A percentile compares a stretch with the other conserved stretches of the same genome.
phyloP scores from a whole-genome alignment of 2,888 invertebrate species.

The Pandemis cinnamomeana region DNA sequence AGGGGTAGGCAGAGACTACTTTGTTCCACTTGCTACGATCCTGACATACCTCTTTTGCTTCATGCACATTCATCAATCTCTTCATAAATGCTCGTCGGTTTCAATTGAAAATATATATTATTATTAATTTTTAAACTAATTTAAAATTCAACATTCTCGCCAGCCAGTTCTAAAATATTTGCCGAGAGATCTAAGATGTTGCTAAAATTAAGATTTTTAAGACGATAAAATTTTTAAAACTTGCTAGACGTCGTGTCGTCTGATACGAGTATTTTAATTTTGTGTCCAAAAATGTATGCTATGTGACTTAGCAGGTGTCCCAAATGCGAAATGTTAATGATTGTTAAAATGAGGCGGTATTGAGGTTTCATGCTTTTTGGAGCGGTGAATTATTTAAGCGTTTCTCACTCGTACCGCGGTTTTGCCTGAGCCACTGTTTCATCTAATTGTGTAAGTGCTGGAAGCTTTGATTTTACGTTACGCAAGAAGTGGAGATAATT shows the following conservation, averaged over 20 bases:
- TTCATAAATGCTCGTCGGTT: too few species aligned
- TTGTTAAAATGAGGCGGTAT: constrained; percentile 2
- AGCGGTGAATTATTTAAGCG: constrained; percentile 14
- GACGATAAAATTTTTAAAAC: background rate
- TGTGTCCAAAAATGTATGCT: background rate
- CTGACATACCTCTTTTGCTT: too few species aligned
- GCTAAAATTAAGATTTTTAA: background rate
- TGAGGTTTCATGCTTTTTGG: constrained; percentile 21
- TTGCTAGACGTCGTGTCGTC: background rate
- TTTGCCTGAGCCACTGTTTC: background rate
- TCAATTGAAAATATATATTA: too few species aligned
- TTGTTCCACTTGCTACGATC: too few species aligned
- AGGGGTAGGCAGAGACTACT: too few species aligned
- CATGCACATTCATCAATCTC: too few species aligned
- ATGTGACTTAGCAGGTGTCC: background rate
- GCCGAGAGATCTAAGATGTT: background rate
- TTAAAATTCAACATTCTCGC: too few species aligned
- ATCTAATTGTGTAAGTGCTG: constrained; percentile 1
- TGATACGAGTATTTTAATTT: background rate
- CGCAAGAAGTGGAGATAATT: background rate
- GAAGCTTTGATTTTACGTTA: constrained; percentile 2
- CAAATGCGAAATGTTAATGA: constrained; percentile 3
- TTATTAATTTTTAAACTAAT: too few species aligned
- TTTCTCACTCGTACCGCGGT: background rate
- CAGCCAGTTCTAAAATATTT: background rate